A percentile compares a stretch with the other conserved stretches of the same genome.
Conservation (phyloP, 2,113 vertebrate genomes). For the Cheirogaleus medius region DNA sequence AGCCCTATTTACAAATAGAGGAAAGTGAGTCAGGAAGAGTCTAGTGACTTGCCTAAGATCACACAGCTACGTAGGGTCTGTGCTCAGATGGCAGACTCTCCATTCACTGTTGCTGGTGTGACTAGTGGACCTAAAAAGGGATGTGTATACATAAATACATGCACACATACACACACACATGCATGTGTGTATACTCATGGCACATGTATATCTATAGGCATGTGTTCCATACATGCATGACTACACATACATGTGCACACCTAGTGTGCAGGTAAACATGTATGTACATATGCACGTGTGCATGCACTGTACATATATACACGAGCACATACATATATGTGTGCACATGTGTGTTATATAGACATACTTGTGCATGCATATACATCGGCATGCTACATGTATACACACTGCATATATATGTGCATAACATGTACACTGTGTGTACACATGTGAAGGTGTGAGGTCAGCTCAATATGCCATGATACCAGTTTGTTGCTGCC, state of each 20-base stretch:
- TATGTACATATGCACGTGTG: neutral
- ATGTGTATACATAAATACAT: neutral
- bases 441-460: neutral
- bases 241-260: neutral
- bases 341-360: too few species aligned
- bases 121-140: too few species aligned
- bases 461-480: neutral
- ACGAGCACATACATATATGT: too few species aligned
- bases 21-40: neutral
- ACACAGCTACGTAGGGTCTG: too few species aligned
- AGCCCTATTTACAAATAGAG: neutral
- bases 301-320: too few species aligned
- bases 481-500: neutral
- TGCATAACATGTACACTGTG: too few species aligned
- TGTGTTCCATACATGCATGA: too few species aligned
- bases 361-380: too few species aligned
- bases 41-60: neutral
- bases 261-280: neutral
- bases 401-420: too few species aligned
- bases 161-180: neutral
- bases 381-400: neutral
- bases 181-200: neutral
- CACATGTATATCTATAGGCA: too few species aligned
- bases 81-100: neutral
- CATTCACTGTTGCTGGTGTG: neutral